Conservation (phyloP, 2,113 vertebrate species). For the Eira barbara region DNA sequence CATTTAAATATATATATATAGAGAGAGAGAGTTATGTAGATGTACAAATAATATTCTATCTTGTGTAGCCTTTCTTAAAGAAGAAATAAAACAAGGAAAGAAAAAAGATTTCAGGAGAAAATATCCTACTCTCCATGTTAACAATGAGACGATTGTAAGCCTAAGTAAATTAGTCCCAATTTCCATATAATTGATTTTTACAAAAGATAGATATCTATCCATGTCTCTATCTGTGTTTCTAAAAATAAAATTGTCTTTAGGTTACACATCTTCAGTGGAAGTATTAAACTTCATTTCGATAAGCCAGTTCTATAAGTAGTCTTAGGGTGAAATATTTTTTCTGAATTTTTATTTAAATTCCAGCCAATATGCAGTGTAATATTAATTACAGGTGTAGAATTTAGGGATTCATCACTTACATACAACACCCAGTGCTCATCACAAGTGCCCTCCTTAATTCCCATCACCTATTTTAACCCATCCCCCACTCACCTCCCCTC, state of each 20-base stretch:
- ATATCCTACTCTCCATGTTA: not conserved
- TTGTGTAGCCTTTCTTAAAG: not conserved
- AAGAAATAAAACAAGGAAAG: not conserved
- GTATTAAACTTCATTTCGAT: not conserved
- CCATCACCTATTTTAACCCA: not conserved
- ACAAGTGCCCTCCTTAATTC: not conserved
- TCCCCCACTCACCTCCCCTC: not conserved
- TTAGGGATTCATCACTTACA: not conserved
- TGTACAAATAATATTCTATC: not conserved
- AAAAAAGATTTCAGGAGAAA: not conserved
- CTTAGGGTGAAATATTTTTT: not conserved
- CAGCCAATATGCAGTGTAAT: not conserved
- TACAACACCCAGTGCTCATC: not conserved
- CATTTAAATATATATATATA: not conserved
- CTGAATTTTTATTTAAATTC: not conserved
- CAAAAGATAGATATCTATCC: not conserved
- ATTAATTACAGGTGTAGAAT: not conserved
- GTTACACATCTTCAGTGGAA: not conserved
- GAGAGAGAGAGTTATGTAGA: not conserved
- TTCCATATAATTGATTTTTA: not conserved
- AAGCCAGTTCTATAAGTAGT: not conserved
- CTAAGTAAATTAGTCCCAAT: not conserved
- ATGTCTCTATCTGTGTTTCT: not conserved
- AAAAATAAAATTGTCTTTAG: not conserved
- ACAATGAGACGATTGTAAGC: not conserved